These are phyloP conservation scores for Stichopus horrens DNA, from an alignment of 53 echinoderm and acorn worm genomes.

Conservation along the genomic window DNA sequence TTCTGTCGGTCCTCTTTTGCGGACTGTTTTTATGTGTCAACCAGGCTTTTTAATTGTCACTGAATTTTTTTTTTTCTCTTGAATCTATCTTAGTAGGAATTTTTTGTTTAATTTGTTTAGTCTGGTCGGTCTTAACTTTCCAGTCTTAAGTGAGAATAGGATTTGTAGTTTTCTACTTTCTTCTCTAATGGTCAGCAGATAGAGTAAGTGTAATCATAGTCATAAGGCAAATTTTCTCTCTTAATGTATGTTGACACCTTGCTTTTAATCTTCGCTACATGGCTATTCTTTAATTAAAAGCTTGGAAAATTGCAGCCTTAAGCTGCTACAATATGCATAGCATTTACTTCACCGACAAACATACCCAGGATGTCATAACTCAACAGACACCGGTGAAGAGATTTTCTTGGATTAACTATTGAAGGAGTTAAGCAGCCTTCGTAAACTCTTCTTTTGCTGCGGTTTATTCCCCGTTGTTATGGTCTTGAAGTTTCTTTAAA, in stretches of 20 bases:
- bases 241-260: not conserved
- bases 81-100: no score
- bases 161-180: not conserved
- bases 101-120: no score
- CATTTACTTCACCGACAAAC: not conserved
- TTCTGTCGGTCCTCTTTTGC: not conserved
- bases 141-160: not conserved
- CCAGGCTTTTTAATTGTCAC: constrained; percentile 6
- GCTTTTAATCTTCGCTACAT: not conserved
- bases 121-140: no score
- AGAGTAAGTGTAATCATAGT: not conserved
- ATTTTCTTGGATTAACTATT: not conserved
- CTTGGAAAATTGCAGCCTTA: constrained; percentile 23
- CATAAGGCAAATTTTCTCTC: not conserved
- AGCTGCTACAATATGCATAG: constrained; percentile 1
- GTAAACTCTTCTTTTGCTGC: constrained; percentile 18
- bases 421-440: constrained; percentile 18
- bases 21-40: not conserved
- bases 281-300: constrained; percentile 28
- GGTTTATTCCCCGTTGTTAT: constrained; percentile 5
- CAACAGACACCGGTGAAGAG: constrained; percentile 16
- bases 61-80: not conserved
- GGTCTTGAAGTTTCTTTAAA: not conserved
- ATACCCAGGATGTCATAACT: not conserved
- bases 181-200: not conserved